Base-by-base conservation (phyloP, 2,888 invertebrate genomes). In the Miltochrista miniata region DNA sequence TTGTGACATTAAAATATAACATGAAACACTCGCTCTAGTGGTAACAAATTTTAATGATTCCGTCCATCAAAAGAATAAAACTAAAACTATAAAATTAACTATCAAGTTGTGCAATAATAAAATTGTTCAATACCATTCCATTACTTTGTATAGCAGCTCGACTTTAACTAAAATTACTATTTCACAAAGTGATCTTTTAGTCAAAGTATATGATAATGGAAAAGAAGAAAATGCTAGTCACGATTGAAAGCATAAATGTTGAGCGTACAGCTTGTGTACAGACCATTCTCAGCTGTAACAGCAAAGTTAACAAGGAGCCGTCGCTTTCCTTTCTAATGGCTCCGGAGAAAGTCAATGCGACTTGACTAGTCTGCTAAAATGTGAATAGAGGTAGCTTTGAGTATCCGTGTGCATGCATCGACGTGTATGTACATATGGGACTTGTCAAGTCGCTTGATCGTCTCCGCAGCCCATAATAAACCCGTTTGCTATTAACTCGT, bases 171-270 rank as follows among this genome's bases (percentile, higher is more conserved):
- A 30, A 45, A 36, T 15, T 33, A 12, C 12, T 46, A 41, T 44
- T 51, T 62, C 47, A 14, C 51, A 48, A 52, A n/a, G 35, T 35
- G 37, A 49, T 57, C 31, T 44, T 42, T 56, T 30, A n/a, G n/a
- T 44, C 30, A 14, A 34, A 56, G 37, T 15, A 37, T n/a, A 41
- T 55, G 41, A 51, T 47, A 48, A 38, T 48, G n/a, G 35, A 46
- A 24, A 37, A 34, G 5, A 38, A 5, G n/a, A 38, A 14, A 38
- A 65, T 58, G 52, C 68, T 41, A 34, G 45, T 51, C 68, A 68
- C 58, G 64, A 61, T 35, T 33, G 36, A 35, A 36, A 51, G 49
- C 57, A 56, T 55, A 24, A 4, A 24, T 24, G 18, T 24, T 24
- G 2, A 24, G 18, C 18, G 57, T 30, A 15, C 38, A 54, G 40